These are phyloP conservation scores for Australoheros facetus DNA, from an alignment of 2,797 vertebrate genomes.

Conservation along the genomic window DNA sequence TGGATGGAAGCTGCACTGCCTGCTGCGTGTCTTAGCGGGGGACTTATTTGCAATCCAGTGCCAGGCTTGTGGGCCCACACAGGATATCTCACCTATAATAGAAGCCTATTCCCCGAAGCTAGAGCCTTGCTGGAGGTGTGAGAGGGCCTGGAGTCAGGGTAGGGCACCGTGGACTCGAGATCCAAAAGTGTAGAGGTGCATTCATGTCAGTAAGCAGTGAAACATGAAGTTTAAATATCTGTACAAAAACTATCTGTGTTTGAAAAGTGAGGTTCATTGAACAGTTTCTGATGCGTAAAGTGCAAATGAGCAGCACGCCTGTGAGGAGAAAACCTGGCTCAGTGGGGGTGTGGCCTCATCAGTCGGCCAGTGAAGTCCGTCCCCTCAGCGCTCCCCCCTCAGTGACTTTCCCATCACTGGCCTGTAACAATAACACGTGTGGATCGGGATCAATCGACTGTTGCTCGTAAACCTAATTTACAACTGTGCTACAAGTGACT, in stretches of 20 bases:
- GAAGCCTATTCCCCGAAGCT: conserved; percentile 44
- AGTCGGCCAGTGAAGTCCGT: too few relatives aligned
- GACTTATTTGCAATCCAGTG: conserved; percentile 66
- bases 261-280: too few relatives aligned
- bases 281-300: too few relatives aligned
- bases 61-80: conserved; percentile 60
- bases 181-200: background rate
- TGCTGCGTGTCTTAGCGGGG: conserved; percentile 43
- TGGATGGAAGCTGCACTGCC: conserved; percentile 44
- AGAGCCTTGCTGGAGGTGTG: conserved; percentile 57
- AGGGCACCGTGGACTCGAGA: background rate
- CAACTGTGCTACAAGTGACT: too few relatives aligned
- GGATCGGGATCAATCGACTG: too few relatives aligned
- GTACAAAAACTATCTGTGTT: background rate
- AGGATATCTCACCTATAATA: conserved; percentile 78
- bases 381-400: too few relatives aligned
- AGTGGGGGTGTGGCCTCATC: too few relatives aligned
- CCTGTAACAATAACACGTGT: too few relatives aligned
- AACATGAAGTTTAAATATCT: background rate
- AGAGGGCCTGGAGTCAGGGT: conserved; percentile 44
- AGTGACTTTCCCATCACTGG: too few relatives aligned
- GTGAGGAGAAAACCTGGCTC: too few relatives aligned
- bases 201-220: background rate
- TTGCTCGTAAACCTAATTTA: too few relatives aligned
- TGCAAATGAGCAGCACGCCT: too few relatives aligned